Conservation (phyloP, 1,140 invertebrate genomes). For the Mesaphorura yosii region DNA sequence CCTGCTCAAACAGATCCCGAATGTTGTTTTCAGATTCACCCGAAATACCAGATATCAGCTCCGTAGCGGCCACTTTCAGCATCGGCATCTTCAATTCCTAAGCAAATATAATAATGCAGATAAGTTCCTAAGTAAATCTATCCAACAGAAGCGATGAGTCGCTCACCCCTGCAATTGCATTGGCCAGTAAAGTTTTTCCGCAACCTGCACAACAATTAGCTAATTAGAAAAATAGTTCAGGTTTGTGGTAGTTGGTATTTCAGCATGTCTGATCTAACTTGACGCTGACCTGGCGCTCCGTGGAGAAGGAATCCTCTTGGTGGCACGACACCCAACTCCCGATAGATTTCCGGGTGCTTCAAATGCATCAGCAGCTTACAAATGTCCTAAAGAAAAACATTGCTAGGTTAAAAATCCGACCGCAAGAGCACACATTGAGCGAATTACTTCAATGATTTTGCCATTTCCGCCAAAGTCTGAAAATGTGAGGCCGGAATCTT, state of each 20-base stretch:
- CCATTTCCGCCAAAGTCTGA: constrained; percentile 63
- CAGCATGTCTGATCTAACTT: no score
- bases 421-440: constrained; percentile 15
- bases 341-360: constrained; percentile 69
- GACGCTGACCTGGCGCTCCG: constrained; percentile 84
- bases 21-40: constrained; percentile 91
- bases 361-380: constrained; percentile 69
- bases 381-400: constrained; percentile 47
- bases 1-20: constrained; percentile 77
- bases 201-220: background rate
- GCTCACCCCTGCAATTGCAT: constrained; percentile 81
- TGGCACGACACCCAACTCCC: constrained; percentile 62
- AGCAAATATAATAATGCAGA: constrained; percentile 15
- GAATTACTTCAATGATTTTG: constrained; percentile 46
- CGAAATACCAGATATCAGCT: constrained; percentile 85
- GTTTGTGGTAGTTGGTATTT: background rate
- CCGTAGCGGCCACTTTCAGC: constrained; percentile 75
- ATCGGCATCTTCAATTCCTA: constrained; percentile 56
- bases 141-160: constrained; percentile 10
- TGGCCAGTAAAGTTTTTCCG: constrained; percentile 71
- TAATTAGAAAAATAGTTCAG: background rate
- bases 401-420: constrained; percentile 30
- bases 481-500: constrained; percentile 48
- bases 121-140: constrained; percentile 11
- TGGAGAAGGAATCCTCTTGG: constrained; percentile 75